Percentiles rank a stretch among this genome's conserved stretches.
phyloP scores from a whole-genome alignment of 2,888 invertebrate genomes.

The Megastigmus dorsalis region DNA sequence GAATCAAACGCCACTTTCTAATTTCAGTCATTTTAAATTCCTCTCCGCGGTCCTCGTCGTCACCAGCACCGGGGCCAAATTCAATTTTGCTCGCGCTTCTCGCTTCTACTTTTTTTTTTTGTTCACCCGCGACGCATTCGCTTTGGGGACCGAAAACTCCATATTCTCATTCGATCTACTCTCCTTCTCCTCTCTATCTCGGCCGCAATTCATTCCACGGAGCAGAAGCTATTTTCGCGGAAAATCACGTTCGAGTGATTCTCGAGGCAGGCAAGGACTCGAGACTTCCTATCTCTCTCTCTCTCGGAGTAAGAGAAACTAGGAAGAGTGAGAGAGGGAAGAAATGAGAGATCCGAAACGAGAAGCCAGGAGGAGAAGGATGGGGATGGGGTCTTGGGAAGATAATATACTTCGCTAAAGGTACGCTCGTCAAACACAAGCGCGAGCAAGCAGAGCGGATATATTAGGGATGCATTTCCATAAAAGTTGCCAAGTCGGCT shows the following conservation, averaged over 20 bases:
- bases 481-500: slow-evolving; percentile 71
- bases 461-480: slow-evolving; percentile 74
- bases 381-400: slow-evolving; percentile 62
- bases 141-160: background rate
- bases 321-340: slow-evolving; percentile 13
- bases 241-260: slow-evolving; percentile 71
- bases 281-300: too few species aligned
- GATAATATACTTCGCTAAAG: slow-evolving; percentile 71
- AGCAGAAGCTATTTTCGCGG: slow-evolving; percentile 61
- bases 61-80: slow-evolving; percentile 6
- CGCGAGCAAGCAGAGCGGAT: slow-evolving; percentile 70
- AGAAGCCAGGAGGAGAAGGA: slow-evolving; percentile 37
- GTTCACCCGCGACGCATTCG: too few species aligned
- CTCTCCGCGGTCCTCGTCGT: background rate
- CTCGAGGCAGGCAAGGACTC: slow-evolving; percentile 59
- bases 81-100: slow-evolving; percentile 7
- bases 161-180: background rate
- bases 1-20: too few species aligned
- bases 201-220: slow-evolving; percentile 24
- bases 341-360: slow-evolving; percentile 14
- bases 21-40: slow-evolving; percentile 3
- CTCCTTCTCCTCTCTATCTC: too few species aligned
- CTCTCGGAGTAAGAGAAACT: too few species aligned
- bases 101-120: too few species aligned
- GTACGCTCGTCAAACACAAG: slow-evolving; percentile 74